Percentiles rank a stretch among this genome's conserved stretches.
These are phyloP conservation scores for Mizuhopecten yessoensis DNA, from an alignment of 1,140 invertebrate species.

Conservation along the genomic window DNA sequence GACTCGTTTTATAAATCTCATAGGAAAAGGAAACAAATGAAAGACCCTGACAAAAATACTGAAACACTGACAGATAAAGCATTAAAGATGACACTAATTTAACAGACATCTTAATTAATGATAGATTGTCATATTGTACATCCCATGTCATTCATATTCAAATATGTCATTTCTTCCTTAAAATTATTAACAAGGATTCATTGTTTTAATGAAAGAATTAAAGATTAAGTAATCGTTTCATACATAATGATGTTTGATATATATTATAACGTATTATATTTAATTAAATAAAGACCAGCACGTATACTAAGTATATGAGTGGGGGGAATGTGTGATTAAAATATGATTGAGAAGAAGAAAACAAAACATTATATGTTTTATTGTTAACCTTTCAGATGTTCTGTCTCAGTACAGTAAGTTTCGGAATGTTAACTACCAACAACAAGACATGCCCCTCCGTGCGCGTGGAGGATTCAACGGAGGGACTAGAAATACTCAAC, in stretches of 20 bases:
- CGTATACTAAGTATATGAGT: too few relatives aligned
- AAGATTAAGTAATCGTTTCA: too few relatives aligned
- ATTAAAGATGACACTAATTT: background rate
- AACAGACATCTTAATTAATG: conserved; percentile 2
- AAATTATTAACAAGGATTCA: background rate
- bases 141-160: background rate
- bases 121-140: background rate
- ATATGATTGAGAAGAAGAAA: too few relatives aligned
- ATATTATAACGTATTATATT: too few relatives aligned
- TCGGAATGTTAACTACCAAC: background rate
- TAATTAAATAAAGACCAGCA: too few relatives aligned
- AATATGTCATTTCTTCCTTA: background rate
- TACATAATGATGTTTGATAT: too few relatives aligned
- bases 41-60: too few relatives aligned
- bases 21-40: too few relatives aligned
- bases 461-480: background rate
- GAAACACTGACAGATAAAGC: background rate
- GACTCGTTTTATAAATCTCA: too few relatives aligned
- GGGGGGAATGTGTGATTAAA: too few relatives aligned
- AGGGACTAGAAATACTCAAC: background rate
- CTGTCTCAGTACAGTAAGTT: background rate
- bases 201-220: too few relatives aligned
- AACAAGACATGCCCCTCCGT: background rate
- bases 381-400: background rate
- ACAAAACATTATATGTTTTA: background rate